Evolutionary conservation across 2,113 vertebrate genomes (phyloP).

Genomic region (Ariopsis seemanni): DNA sequence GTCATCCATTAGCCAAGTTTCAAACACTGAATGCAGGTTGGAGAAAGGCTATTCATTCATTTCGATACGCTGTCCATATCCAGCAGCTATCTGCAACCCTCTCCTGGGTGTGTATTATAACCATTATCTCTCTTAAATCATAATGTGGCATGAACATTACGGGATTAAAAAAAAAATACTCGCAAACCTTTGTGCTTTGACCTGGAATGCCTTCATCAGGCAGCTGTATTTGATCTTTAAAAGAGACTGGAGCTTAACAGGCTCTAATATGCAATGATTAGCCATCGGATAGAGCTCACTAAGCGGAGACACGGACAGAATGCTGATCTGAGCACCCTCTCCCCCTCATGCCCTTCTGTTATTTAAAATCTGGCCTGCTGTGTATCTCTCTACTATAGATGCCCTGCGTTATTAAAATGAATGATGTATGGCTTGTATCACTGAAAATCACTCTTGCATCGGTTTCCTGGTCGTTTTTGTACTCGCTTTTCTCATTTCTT

Average conservation of each 20-base stretch:
- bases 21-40: background rate
- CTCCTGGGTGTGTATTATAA: background rate
- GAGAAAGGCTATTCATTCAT: background rate
- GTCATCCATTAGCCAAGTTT: background rate
- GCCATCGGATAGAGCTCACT: constrained; percentile 53
- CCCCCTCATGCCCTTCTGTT: constrained; percentile 25
- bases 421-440: constrained; percentile 18
- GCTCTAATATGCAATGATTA: constrained; percentile 65
- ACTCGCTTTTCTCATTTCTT: constrained; percentile 38
- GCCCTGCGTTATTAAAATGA: constrained; percentile 38
- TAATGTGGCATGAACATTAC: constrained; percentile 1
- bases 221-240: constrained; percentile 55
- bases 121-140: background rate
- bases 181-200: constrained; percentile 2
- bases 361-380: constrained; percentile 10
- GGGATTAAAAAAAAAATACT: background rate
- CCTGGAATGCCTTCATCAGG: constrained; percentile 59
- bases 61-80: background rate
- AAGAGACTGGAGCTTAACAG: constrained; percentile 60
- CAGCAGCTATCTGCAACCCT: background rate
- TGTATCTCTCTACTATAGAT: constrained; percentile 21
- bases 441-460: background rate
- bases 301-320: constrained; percentile 57
- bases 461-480: constrained; percentile 9
- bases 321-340: constrained; percentile 43